Evolutionary conservation across 2,888 invertebrate genomes (phyloP).

Genomic region (Stegophylla sp.): DNA sequence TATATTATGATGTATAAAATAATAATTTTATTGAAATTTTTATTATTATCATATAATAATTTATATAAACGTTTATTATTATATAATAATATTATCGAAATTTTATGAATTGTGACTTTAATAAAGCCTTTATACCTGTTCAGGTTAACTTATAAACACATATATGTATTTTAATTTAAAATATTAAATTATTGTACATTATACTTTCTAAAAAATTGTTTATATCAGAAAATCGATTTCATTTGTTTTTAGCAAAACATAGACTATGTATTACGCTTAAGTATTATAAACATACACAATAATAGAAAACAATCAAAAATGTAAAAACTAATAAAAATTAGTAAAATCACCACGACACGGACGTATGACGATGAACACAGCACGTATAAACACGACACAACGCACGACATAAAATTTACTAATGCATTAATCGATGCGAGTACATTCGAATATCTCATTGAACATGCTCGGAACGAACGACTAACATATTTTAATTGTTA

Average conservation of each 20-base stretch:
- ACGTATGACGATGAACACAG: not conserved
- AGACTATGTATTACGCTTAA: no score
- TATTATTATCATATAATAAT: no score
- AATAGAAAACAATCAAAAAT: conserved; percentile 17
- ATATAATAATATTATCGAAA: no score
- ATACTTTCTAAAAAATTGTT: conserved; percentile 24
- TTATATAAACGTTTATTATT: no score
- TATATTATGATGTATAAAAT: no score
- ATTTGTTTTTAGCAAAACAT: not conserved
- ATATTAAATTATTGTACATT: not conserved
- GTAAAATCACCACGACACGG: conserved; percentile 28
- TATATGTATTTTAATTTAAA: not conserved
- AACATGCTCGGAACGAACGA: not conserved
- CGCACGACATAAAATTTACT: not conserved
- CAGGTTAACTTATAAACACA: not conserved
- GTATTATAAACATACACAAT: not conserved
- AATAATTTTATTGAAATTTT: no score
- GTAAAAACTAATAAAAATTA: conserved; percentile 1
- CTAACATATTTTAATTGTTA: not conserved
- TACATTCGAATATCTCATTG: conserved; percentile 25
- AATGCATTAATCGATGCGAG: not conserved
- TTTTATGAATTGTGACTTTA: not conserved
- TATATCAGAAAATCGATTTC: not conserved
- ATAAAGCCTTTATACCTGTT: not conserved
- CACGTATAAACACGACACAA: not conserved